Percentiles rank a stretch among this genome's conserved stretches.
These are phyloP conservation scores for Plectus sambesii DNA, from an alignment of 1,140 invertebrate species.

Conservation along the genomic window DNA sequence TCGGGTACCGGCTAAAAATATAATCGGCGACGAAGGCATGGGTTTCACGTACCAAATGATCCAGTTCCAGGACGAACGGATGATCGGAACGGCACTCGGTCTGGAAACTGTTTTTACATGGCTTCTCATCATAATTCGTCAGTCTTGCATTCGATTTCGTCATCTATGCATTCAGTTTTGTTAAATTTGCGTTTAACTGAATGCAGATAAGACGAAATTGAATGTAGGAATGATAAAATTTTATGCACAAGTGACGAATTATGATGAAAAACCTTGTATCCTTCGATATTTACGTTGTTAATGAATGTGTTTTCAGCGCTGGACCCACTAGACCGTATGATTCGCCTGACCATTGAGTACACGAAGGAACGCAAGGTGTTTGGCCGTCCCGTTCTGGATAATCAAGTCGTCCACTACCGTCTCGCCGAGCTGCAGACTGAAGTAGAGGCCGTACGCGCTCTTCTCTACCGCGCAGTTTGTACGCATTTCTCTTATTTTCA, in stretches of 20 bases:
- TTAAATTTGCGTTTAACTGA: too few species aligned
- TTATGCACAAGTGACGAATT: too few species aligned
- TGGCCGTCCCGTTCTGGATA: constrained; percentile 51
- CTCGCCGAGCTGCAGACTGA: constrained; percentile 55
- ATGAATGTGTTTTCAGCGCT: constrained; percentile 48
- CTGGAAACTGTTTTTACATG: too few species aligned
- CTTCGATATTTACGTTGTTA: too few species aligned
- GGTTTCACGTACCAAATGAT: constrained; percentile 58
- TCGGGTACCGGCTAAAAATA: constrained; percentile 50
- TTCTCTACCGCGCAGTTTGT: constrained; percentile 51
- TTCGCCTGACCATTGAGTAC: constrained; percentile 52
- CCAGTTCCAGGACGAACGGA: constrained; percentile 55
- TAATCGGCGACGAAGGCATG: constrained; percentile 55
- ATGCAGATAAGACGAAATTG: too few species aligned
- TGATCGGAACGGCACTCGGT: too few species aligned
- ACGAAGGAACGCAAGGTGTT: constrained; percentile 50
- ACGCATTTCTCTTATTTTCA: constrained; percentile 18
- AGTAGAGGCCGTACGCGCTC: constrained; percentile 50
- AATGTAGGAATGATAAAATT: too few species aligned
- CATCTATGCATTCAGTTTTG: too few species aligned
- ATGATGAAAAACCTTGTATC: too few species aligned
- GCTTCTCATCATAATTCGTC: too few species aligned
- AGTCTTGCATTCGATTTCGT: too few species aligned
- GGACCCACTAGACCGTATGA: constrained; percentile 46
- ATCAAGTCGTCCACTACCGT: constrained; percentile 53